phyloP scores from a whole-genome alignment of 2,888 invertebrate genomes.

The Cyclophora punctaria region DNA sequence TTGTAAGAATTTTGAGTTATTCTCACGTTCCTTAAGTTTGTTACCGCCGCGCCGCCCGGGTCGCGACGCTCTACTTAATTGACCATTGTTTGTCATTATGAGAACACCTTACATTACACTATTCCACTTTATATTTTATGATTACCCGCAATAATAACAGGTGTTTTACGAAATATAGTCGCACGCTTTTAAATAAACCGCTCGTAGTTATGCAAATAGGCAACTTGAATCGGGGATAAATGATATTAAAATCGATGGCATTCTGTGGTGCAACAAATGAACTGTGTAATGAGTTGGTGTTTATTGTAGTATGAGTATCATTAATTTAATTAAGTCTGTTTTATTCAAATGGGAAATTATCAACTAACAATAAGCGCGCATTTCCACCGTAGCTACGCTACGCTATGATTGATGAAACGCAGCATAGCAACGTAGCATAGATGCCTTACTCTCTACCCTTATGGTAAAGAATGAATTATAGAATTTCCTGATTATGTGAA shows the following conservation, averaged over 20 bases:
- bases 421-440: too few relatives aligned
- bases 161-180: constrained; percentile 59
- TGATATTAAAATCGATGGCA: not conserved
- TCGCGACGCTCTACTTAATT: constrained; percentile 54
- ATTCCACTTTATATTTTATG: constrained; percentile 38
- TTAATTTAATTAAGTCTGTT: too few relatives aligned
- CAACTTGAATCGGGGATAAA: constrained; percentile 10
- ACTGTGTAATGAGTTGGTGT: too few relatives aligned
- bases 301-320: too few relatives aligned
- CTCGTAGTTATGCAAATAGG: constrained; percentile 32
- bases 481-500: too few relatives aligned
- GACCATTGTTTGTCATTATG: constrained; percentile 71
- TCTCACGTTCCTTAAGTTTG: constrained; percentile 43
- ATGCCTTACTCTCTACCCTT: too few relatives aligned
- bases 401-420: too few relatives aligned
- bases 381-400: too few relatives aligned
- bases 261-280: too few relatives aligned
- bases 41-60: constrained; percentile 36
- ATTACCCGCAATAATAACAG: constrained; percentile 45
- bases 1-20: constrained; percentile 33
- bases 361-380: too few relatives aligned
- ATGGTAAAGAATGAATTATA: too few relatives aligned
- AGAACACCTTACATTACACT: constrained; percentile 55
- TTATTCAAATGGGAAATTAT: too few relatives aligned
- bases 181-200: constrained; percentile 46